These are phyloP conservation scores for Rallus crepitans DNA, from an alignment of 2,797 vertebrate genomes.

Conservation along the genomic window DNA sequence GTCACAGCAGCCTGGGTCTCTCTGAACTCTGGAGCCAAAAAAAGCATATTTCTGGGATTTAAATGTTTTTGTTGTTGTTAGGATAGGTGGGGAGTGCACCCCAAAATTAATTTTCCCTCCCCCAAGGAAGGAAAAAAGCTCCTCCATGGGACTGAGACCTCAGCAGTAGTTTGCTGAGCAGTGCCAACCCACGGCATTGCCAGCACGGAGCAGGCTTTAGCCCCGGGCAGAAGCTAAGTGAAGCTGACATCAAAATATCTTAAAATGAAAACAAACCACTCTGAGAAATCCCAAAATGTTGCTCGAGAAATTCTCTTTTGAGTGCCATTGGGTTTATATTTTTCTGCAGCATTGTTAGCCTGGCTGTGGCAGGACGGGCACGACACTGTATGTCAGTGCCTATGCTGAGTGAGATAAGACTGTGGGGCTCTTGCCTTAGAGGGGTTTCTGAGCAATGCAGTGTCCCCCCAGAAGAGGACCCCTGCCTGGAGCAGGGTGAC, in stretches of 20 bases:
- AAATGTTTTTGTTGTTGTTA: not conserved
- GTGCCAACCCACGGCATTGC: not conserved
- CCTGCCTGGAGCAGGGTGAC: not conserved
- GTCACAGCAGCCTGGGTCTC: not conserved
- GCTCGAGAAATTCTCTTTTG: not conserved
- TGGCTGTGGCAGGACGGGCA: not conserved
- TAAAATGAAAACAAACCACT: not conserved
- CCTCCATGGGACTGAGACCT: not conserved
- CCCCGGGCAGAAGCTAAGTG: not conserved
- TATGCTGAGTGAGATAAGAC: fast-evolving
- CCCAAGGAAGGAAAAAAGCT: not conserved
- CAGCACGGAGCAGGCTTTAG: not conserved
- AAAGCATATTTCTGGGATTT: not conserved
- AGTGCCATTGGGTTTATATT: not conserved
- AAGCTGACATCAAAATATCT: slow-evolving; percentile 19
- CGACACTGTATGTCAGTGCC: fast-evolving
- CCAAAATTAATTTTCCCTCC: not conserved
- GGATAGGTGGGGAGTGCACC: fast-evolving
- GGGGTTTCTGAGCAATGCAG: not conserved
- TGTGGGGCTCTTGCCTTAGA: fast-evolving
- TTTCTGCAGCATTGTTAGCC: not conserved
- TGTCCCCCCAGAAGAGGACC: not conserved
- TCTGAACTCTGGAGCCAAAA: not conserved
- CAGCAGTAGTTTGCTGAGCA: not conserved
- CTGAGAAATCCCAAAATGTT: slow-evolving; percentile 4